Percentiles rank a stretch among this genome's conserved stretches.
Conservation (phyloP, 2,113 vertebrate species). For the Petroica traversi region DNA sequence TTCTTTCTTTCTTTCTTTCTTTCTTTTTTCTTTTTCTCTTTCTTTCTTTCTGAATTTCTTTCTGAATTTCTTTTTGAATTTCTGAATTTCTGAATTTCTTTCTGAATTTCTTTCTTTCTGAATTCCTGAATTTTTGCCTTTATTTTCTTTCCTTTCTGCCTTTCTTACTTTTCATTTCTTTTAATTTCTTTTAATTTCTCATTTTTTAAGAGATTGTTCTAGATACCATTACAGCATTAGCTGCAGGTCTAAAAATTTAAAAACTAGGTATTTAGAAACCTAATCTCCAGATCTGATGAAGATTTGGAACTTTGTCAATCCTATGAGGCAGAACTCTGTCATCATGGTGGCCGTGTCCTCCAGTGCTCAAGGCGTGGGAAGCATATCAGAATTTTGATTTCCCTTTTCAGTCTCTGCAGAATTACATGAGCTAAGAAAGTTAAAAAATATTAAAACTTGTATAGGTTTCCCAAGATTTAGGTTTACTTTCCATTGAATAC, state of each 20-base stretch:
- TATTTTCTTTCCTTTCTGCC: too few species aligned
- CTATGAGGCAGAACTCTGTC: background rate
- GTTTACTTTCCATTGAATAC: background rate
- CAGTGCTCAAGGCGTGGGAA: background rate
- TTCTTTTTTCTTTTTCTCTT: background rate
- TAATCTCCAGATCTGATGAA: background rate
- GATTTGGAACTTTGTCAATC: background rate
- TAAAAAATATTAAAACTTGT: background rate
- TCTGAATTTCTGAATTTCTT: too few species aligned
- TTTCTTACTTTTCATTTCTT: too few species aligned
- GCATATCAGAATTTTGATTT: background rate
- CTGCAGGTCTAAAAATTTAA: background rate
- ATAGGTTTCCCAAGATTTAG: background rate
- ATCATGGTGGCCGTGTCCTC: accelerated
- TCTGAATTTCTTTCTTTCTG: too few species aligned
- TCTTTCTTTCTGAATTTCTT: background rate
- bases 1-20: background rate
- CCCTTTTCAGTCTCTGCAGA: background rate
- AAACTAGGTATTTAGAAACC: background rate
- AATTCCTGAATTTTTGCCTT: too few species aligned
- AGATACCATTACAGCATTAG: background rate
- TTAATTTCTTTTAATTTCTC: too few species aligned
- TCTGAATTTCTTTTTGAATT: too few species aligned
- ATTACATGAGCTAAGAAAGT: background rate
- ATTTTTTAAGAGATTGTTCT: background rate